Conservation (phyloP, 2,113 vertebrate species). For the Lota lota region DNA sequence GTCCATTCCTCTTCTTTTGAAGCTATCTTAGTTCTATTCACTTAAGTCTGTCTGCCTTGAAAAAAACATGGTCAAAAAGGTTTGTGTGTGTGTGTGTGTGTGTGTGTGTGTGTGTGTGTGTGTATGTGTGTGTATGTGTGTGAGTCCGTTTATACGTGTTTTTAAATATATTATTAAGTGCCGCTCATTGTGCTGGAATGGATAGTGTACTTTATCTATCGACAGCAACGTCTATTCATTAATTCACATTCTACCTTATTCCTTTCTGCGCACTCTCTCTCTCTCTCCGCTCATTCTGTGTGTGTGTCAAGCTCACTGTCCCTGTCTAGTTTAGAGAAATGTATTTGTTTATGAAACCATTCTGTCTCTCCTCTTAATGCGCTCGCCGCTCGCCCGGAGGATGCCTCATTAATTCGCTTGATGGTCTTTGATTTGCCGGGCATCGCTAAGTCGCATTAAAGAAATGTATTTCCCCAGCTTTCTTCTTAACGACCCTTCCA, state of each 20-base stretch:
- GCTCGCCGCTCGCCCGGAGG: conserved; percentile 52
- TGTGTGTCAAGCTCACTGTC: not conserved
- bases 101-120: conserved; percentile 22
- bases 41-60: conserved; percentile 6
- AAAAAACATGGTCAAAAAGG: conserved; percentile 20
- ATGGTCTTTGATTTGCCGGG: conserved; percentile 73
- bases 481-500: conserved; percentile 70
- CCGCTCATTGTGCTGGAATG: conserved; percentile 31
- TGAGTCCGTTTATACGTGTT: not conserved
- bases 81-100: conserved; percentile 42
- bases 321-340: conserved; percentile 54
- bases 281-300: not conserved
- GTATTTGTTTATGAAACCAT: conserved; percentile 66
- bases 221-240: conserved; percentile 51
- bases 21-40: conserved; percentile 46
- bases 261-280: not conserved
- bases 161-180: conserved; percentile 37
- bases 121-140: conserved; percentile 7
- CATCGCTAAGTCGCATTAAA: conserved; percentile 75
- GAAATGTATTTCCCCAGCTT: conserved; percentile 66
- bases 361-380: conserved; percentile 59
- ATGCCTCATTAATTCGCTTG: conserved; percentile 71
- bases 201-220: conserved; percentile 32
- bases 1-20: conserved; percentile 31
- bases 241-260: conserved; percentile 33